Evolutionary conservation across 2,113 vertebrate genomes (phyloP).

Genomic region (Gallinago media): DNA sequence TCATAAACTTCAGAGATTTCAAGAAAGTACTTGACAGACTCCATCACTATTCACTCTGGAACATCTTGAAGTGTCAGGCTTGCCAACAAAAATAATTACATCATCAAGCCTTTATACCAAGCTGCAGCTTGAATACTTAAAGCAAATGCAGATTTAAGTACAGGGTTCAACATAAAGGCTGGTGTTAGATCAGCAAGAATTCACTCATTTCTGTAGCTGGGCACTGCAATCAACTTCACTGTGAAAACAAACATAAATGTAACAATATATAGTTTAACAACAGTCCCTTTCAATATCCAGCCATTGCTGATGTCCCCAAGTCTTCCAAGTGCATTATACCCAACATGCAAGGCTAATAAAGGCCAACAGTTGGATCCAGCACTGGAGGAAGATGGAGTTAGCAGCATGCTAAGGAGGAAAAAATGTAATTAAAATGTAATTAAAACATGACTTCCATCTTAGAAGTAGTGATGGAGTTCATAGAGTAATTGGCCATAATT

Average conservation of each 20-base stretch:
- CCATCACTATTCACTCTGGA: slow-evolving; percentile 57
- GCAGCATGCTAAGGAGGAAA: neutral
- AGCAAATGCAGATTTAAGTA: slow-evolving; percentile 10
- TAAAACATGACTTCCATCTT: neutral
- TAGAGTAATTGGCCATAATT: neutral
- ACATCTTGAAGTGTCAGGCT: slow-evolving; percentile 55
- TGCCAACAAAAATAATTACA: slow-evolving; percentile 62
- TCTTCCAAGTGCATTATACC: neutral
- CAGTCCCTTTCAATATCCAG: neutral
- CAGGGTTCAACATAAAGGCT: neutral
- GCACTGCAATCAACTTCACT: neutral
- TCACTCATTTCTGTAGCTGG: neutral
- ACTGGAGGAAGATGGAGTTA: neutral
- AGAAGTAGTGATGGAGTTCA: neutral
- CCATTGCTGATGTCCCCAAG: neutral
- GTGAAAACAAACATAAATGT: neutral
- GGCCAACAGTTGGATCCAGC: neutral
- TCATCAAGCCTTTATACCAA: slow-evolving; percentile 47
- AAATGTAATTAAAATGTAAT: neutral
- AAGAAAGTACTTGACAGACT: slow-evolving; percentile 48
- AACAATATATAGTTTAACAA: neutral
- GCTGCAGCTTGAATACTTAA: slow-evolving; percentile 40
- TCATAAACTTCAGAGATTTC: slow-evolving; percentile 66
- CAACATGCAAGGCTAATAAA: neutral
- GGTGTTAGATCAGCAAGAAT: slow-evolving; percentile 28